These are phyloP conservation scores for Hyposoter dolosus DNA, from an alignment of 2,888 invertebrate species.

Conservation along the genomic window DNA sequence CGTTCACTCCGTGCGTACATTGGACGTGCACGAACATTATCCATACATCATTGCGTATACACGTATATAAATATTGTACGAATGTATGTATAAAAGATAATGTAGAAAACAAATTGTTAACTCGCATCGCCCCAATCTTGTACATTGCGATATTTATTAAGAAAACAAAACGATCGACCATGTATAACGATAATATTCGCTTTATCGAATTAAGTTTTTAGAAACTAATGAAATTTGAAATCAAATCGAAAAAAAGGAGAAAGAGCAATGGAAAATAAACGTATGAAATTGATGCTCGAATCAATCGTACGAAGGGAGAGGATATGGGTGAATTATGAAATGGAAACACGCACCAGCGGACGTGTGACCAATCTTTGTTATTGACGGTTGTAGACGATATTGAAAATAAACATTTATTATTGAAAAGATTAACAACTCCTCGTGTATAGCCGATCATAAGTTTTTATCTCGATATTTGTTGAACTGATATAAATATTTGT, in stretches of 20 bases:
- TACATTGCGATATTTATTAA: conserved; percentile 77
- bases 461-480: conserved; percentile 3
- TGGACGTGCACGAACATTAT: conserved; percentile 51
- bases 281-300: conserved; percentile 34
- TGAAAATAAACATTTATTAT: conserved; percentile 78
- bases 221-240: conserved; percentile 40
- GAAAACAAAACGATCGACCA: conserved; percentile 64
- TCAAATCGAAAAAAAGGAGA: not conserved
- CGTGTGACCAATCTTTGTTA: conserved; percentile 71
- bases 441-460: not conserved
- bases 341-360: conserved; percentile 29
- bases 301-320: not conserved
- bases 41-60: conserved; percentile 50
- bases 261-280: not conserved
- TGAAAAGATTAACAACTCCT: conserved; percentile 68
- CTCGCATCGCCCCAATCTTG: conserved; percentile 67
- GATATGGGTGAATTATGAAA: conserved; percentile 43
- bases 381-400: conserved; percentile 72
- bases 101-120: conserved; percentile 64
- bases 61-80: conserved; percentile 57
- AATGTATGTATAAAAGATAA: conserved; percentile 66
- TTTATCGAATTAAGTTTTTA: conserved; percentile 73
- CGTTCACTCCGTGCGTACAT: conserved; percentile 68
- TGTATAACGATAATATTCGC: conserved; percentile 71
- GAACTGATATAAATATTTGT: not conserved